Percentiles rank a stretch among this genome's conserved stretches.
Evolutionary conservation across 2,113 vertebrate genomes (phyloP).

Genomic region (Azemiops feae): DNA sequence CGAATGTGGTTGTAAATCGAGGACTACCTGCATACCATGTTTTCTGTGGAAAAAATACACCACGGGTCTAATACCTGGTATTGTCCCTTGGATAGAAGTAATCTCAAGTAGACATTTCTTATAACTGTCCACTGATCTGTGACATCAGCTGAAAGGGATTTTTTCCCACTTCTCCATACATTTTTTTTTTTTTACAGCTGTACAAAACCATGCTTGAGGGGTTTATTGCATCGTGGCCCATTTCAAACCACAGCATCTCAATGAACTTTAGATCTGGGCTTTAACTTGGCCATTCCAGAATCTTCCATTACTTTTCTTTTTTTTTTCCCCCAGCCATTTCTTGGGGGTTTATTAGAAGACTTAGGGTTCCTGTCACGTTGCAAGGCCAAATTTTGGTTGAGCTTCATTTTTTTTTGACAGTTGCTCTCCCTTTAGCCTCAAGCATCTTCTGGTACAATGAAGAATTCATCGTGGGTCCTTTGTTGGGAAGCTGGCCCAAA

Average conservation of each 20-base stretch:
- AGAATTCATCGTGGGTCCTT: background rate
- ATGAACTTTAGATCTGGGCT: background rate
- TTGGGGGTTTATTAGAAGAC: background rate
- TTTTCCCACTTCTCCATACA: background rate
- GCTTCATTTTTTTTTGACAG: background rate
- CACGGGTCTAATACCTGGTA: background rate
- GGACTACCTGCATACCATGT: background rate
- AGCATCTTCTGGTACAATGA: background rate
- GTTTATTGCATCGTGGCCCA: background rate
- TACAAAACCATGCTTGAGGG: background rate
- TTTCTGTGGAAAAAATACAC: background rate
- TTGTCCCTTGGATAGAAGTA: background rate
- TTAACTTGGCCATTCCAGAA: background rate
- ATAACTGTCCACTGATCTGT: background rate
- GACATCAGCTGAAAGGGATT: background rate
- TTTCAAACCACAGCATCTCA: background rate
- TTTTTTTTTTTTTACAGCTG: background rate
- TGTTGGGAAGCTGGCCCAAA: background rate
- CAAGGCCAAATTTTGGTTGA: background rate
- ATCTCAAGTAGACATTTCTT: background rate
- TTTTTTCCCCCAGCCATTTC: no score
- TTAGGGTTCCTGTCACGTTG: background rate
- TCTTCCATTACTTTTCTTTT: fast-evolving
- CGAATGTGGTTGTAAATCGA: background rate
- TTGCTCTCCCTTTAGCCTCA: background rate